Base-by-base conservation (phyloP, 2,113 vertebrate species). In the Clarias gariepinus region DNA sequence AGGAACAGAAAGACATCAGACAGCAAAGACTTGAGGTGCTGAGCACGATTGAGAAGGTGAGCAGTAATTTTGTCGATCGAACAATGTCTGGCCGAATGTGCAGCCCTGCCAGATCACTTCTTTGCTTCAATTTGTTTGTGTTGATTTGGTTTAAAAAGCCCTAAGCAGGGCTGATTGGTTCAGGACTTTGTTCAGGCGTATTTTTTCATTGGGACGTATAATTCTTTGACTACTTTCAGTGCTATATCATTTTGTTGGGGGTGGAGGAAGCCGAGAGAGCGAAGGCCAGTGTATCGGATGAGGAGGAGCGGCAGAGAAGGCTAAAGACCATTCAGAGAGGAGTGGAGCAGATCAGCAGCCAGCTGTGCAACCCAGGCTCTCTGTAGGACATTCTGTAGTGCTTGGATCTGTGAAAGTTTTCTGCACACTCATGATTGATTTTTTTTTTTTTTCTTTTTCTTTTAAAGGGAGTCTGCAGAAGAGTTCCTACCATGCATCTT, bases 401-500 rank as follows among this genome's bases (percentile, higher is more conserved):
- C 28, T 25, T 47, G 7, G 23, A 28, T 60, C 3, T 47, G 47
- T 47, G 7, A 47, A 8, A 7, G 6, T n/a, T 18, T 7, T 64
- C 16, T 33, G 1, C 0, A 23, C 11, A 18, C 57, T 73, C 7
- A 25, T 81, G 21, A 10, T 66, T 74, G 3, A 0, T 41, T 66
- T 2, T 33, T 68, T 16, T 21, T 11, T 36, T 6, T 41, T 66
- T 2, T 33, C 60, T 16, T 21, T 11, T 36, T 6, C 0, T 79
- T 84, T 77, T 87, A 0, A 52, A 98, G 98, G 88, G 96, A 97
- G 81, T 90, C 94, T 0, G 93, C 93, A 85, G 96, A 95, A 28
- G 96, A 96, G 88, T 96, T 99, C 90, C 92, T 99, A 80, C 96
- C 97, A 16, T 93, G 96, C 79, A 93, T 99, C 16, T 94, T 95